These are phyloP conservation scores for Pollenia amentaria DNA, from an alignment of 2,888 invertebrate genomes.

Conservation along the genomic window DNA sequence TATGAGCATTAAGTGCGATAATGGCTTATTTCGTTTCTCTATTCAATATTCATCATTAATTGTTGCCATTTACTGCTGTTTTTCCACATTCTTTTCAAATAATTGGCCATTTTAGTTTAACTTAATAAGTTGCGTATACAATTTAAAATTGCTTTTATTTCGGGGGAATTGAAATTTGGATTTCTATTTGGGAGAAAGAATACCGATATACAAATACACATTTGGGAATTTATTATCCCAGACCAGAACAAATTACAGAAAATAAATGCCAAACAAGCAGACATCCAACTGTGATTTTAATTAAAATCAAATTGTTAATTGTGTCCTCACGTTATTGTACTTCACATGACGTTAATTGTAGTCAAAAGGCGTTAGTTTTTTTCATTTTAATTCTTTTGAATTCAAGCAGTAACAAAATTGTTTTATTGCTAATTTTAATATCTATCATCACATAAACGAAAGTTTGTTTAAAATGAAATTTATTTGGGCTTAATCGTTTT, in stretches of 20 bases:
- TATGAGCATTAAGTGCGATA: neutral
- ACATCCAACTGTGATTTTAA: slow-evolving; percentile 5
- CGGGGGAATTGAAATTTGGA: too few relatives aligned
- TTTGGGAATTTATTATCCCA: neutral
- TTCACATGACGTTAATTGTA: neutral
- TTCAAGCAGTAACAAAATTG: too few relatives aligned
- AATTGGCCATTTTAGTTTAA: neutral
- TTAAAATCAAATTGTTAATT: neutral
- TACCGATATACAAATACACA: too few relatives aligned
- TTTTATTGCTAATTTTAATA: too few relatives aligned
- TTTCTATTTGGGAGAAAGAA: too few relatives aligned
- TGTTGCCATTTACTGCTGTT: neutral
- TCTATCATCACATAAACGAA: too few relatives aligned
- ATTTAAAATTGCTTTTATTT: neutral
- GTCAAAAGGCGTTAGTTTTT: too few relatives aligned
- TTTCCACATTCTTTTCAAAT: slow-evolving; percentile 1
- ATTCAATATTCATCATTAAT: neutral
- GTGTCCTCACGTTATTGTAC: too few relatives aligned
- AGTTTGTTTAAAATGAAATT: too few relatives aligned
- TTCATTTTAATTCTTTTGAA: too few relatives aligned
- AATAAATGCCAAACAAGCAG: neutral
- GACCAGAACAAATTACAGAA: neutral
- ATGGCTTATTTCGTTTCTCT: neutral
- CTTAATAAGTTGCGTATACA: slow-evolving; percentile 1
- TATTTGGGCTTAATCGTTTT: too few relatives aligned